Base-by-base conservation (phyloP, 2,888 invertebrate genomes). In the Aporophyla nigra region DNA sequence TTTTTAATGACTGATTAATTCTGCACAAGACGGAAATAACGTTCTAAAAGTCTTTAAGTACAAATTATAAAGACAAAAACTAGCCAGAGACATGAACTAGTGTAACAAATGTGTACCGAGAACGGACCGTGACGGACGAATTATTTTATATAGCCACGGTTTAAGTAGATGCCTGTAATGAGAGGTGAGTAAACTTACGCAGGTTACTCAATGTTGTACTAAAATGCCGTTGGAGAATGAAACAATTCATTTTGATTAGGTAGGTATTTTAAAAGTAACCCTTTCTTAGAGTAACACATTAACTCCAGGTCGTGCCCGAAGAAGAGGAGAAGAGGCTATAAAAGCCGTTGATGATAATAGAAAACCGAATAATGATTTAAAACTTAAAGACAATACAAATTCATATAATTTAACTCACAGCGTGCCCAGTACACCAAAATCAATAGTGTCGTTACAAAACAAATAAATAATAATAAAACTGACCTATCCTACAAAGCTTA, bases 101-200 rank as follows among this genome's bases (percentile, higher is more conserved):
- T 85, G 27, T 80, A 71, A 68, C 73, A 67, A 89, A 88, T 86
- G 76, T 81, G 76, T 86, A 82, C 53, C 67, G 81, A 72, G 79
- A 76, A 75, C 83, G 27, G 63, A 89, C 88, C 88, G 86, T 88
- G 86, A 87, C 89, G 84, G 58, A 77, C 68, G 63, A 71, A 84
- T 86, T 77, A 83, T 80, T 80, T 81, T 83, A 83, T 79, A 74
- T 71, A 69, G 84, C 72, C 43, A 54, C 69, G 58, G 54, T 62
- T 27, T 80, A 78, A 82, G 82, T 82, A 83, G 74, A 78, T 66
- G 71, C 53, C 46, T 53, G 68, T 86, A 84, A 83, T 72, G 69
- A 83, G 80, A 83, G 83, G 86, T 86, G 79, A 84, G 83, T 84
- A 84, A 84, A 86, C 86, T 86, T 71, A 66, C 40, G 33, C 68